A percentile compares a stretch with the other conserved stretches of the same genome.
These are phyloP conservation scores for pig (Sus scrofa) DNA, from an alignment of 2,113 vertebrate genomes.

Conservation along the genomic window DNA sequence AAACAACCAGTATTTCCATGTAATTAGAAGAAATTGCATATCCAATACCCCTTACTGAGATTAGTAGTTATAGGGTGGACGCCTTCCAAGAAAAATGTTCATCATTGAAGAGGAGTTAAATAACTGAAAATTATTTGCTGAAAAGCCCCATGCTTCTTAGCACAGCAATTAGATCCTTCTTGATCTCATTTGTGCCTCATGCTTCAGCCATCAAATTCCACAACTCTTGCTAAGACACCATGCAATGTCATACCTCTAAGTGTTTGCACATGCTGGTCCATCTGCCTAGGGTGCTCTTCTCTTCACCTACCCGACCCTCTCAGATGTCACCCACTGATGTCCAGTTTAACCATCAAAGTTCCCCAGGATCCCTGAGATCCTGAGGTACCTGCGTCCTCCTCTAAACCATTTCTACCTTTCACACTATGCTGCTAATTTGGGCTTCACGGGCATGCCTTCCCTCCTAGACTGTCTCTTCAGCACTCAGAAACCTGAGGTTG, in stretches of 20 bases:
- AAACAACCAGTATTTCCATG: slow-evolving; percentile 78
- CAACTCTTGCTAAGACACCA: not conserved
- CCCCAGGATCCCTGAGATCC: not conserved
- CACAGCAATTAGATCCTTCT: not conserved
- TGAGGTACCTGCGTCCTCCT: not conserved
- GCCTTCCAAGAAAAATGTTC: slow-evolving; percentile 76
- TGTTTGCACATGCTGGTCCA: not conserved
- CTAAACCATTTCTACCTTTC: not conserved
- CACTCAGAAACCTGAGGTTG: not conserved
- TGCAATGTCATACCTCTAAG: not conserved
- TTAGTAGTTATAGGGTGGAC: slow-evolving; percentile 79
- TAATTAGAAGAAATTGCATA: slow-evolving; percentile 86
- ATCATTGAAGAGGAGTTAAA: slow-evolving; percentile 71
- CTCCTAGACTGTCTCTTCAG: not conserved
- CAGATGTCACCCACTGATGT: not conserved
- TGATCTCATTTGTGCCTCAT: not conserved
- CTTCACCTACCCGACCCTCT: not conserved
- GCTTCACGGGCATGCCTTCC: not conserved
- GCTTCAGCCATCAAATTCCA: not conserved
- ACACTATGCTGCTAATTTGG: not conserved
- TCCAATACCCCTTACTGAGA: slow-evolving; percentile 85
- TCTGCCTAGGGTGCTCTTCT: not conserved
- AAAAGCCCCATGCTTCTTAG: not conserved
- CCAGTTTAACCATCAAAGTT: not conserved
- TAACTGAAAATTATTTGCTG: slow-evolving; percentile 67